These are phyloP conservation scores for Onychostruthus taczanowskii DNA, from an alignment of 2,113 vertebrate species.

Conservation along the genomic window DNA sequence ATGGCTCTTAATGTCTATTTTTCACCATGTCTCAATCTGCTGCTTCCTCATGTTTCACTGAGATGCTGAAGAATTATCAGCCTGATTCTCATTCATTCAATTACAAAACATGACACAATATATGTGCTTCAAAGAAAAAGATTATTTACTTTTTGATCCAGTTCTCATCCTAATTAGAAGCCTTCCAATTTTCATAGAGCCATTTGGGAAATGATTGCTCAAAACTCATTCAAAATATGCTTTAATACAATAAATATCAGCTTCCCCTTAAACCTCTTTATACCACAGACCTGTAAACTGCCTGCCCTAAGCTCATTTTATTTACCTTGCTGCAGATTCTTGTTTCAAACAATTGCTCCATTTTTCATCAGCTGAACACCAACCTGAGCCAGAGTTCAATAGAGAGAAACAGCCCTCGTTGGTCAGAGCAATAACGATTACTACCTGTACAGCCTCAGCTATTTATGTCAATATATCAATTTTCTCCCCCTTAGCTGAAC, in stretches of 20 bases:
- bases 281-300: not conserved
- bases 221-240: not conserved
- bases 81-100: not conserved
- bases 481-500: slow-evolving; percentile 39
- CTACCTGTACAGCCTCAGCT: slow-evolving; percentile 38
- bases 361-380: slow-evolving; percentile 45
- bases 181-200: not conserved
- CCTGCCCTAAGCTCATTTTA: slow-evolving; percentile 23
- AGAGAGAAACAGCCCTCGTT: not conserved
- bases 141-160: not conserved
- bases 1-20: not conserved
- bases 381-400: not conserved
- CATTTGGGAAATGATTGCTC: not conserved
- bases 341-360: slow-evolving; percentile 11
- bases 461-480: slow-evolving; percentile 56
- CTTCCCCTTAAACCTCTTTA: not conserved
- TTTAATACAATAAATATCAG: not conserved
- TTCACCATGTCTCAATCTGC: not conserved
- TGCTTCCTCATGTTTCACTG: not conserved
- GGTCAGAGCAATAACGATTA: slow-evolving; percentile 35
- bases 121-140: not conserved
- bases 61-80: not conserved
- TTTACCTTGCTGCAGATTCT: slow-evolving; percentile 12
- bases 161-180: not conserved
- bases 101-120: not conserved